Evolutionary conservation across 2,113 vertebrate species (phyloP), one percentile per base, ranked within the genome.

Genomic region (Chrysemys picta): DNA sequence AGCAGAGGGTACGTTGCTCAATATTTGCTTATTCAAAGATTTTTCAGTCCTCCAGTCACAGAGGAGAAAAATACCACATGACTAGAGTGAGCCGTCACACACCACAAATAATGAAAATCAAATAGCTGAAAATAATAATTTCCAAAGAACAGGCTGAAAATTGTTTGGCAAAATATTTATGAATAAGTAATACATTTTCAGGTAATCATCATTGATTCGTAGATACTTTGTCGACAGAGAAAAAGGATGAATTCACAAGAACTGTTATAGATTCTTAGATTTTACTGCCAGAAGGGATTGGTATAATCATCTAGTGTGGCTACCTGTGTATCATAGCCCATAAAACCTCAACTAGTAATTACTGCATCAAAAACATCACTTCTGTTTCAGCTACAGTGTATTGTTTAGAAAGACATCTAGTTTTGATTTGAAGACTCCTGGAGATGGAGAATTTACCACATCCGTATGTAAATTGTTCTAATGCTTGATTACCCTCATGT

Each of bases 241-340:
- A 76, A 42, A 94, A 17, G 86, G 45, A 5, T 83, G 80, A 89
- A 84, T 88, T 72, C 16, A 80, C 2, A 87, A 87, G 85, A 8
- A 21, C 13, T 54, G 8, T 80, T 81, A 82, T 35, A 89, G 82
- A 79, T 85, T 78, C 69, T 57, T 57, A 57, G 25, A 57, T 57
- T 57, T 57, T 57, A 7, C 76, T 75, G 89, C 27, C 8, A 6
- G 76, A 38, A n/a, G 85, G 16, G 2, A 42, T 89, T 31, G 6
- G 19, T 21, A 79, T 27, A 76, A 16, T 65, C 29, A 11, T 0
- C 38, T 54, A 56, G 86, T 21, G 35, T 84, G 19, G 3, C 84
- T 16, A 85, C 4, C 38, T 42, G 17, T 79, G 17, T 82, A 31
- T 6, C 0, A 0, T n/a, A 57, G n/a, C n/a, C 78, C 3, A 1